Evolutionary conservation across 2,797 vertebrate species (phyloP).

Genomic region (Otolemur crassicaudatus): DNA sequence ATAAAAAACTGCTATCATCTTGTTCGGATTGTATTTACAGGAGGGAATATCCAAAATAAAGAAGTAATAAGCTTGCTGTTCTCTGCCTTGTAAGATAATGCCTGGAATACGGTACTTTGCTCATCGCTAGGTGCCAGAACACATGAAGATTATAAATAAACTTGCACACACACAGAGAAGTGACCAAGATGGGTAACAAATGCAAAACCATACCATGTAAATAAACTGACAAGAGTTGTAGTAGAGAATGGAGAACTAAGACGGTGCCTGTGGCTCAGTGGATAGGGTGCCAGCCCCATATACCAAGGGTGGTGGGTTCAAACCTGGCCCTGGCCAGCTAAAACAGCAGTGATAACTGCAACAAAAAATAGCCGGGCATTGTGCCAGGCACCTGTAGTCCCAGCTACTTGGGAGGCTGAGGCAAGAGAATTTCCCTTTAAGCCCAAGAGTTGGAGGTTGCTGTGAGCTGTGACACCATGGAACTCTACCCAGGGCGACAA

Average conservation of each 20-base stretch:
- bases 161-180: not conserved
- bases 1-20: not conserved
- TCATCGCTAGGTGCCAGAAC: not conserved
- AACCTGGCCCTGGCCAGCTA: too few species aligned
- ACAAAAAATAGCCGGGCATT: too few species aligned
- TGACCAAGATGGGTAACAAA: not conserved
- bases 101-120: not conserved
- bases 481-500: too few species aligned
- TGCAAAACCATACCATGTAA: not conserved
- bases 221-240: not conserved
- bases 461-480: too few species aligned
- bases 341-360: too few species aligned
- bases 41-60: conserved; percentile 9
- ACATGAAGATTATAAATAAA: conserved; percentile 32
- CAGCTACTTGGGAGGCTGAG: too few species aligned
- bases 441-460: too few species aligned
- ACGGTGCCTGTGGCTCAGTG: too few species aligned
- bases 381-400: too few species aligned
- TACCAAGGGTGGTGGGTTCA: too few species aligned
- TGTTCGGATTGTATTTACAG: conserved; percentile 13
- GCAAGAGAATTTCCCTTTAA: too few species aligned
- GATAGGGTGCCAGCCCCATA: too few species aligned
- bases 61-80: not conserved
- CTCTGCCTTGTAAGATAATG: not conserved
- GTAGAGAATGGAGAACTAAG: not conserved